These are phyloP conservation scores for Heliconius charithonia DNA, from an alignment of 2,888 invertebrate species.

Conservation along the genomic window DNA sequence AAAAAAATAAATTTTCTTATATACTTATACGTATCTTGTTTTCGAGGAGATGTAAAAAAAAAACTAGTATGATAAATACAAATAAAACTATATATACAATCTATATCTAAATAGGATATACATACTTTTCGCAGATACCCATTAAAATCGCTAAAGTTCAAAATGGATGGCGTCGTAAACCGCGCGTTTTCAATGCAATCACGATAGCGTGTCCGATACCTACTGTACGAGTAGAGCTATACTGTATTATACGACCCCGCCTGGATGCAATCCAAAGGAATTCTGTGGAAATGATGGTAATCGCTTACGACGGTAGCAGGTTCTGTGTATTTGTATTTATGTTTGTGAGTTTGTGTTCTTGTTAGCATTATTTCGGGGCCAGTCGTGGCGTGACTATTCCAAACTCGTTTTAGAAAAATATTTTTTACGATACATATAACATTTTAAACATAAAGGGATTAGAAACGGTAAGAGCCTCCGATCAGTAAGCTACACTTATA, in stretches of 20 bases:
- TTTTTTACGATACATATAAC: too few species aligned
- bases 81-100: background rate
- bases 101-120: constrained; percentile 4
- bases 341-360: too few species aligned
- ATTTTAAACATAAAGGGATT: too few species aligned
- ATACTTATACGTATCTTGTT: too few species aligned
- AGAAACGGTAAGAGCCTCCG: too few species aligned
- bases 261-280: constrained; percentile 23
- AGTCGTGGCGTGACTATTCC: too few species aligned
- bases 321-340: background rate
- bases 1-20: too few species aligned
- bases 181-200: constrained; percentile 35
- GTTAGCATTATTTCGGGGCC: too few species aligned
- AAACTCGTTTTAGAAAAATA: too few species aligned
- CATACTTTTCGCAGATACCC: constrained; percentile 16
- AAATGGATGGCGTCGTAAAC: constrained; percentile 41
- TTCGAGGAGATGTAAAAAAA: too few species aligned
- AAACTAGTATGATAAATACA: background rate
- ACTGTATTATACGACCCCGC: constrained; percentile 27
- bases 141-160: constrained; percentile 35
- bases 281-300: background rate
- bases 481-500: too few species aligned
- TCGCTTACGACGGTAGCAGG: background rate
- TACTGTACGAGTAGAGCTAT: background rate
- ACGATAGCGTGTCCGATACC: constrained; percentile 26